Conservation (phyloP, 2,797 vertebrate genomes). For the Anolis apletophallus region DNA sequence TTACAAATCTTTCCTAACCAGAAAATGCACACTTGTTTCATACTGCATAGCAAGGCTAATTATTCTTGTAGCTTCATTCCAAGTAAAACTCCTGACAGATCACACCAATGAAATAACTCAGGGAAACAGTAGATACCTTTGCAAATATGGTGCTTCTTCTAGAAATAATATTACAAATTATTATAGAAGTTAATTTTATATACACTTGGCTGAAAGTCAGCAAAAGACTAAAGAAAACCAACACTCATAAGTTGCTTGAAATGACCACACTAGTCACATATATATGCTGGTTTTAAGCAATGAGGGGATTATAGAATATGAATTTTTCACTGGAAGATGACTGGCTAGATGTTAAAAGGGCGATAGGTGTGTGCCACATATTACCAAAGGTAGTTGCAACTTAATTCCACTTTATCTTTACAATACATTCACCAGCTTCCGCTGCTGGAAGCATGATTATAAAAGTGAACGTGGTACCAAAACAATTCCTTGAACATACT, state of each 20-base stretch:
- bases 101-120: background rate
- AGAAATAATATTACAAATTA: background rate
- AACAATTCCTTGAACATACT: background rate
- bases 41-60: background rate
- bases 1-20: background rate
- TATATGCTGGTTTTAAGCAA: conserved; percentile 45
- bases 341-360: conserved; percentile 72
- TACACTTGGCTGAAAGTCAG: background rate
- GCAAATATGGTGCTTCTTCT: background rate
- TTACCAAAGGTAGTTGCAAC: background rate
- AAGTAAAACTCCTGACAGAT: background rate
- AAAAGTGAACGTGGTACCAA: background rate
- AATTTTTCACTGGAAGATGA: conserved; percentile 66
- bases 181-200: background rate
- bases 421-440: background rate
- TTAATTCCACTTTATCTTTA: conserved; percentile 46
- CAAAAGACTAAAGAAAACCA: background rate
- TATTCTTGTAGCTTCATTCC: background rate
- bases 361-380: conserved; percentile 50
- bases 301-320: conserved; percentile 72
- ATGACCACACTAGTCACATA: conserved; percentile 23
- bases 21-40: background rate
- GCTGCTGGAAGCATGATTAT: background rate
- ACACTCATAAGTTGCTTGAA: background rate
- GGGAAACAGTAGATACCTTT: background rate